Conservation (phyloP, 35 echinoderm and acorn worm species). For the Nesometra sesokonis region DNA sequence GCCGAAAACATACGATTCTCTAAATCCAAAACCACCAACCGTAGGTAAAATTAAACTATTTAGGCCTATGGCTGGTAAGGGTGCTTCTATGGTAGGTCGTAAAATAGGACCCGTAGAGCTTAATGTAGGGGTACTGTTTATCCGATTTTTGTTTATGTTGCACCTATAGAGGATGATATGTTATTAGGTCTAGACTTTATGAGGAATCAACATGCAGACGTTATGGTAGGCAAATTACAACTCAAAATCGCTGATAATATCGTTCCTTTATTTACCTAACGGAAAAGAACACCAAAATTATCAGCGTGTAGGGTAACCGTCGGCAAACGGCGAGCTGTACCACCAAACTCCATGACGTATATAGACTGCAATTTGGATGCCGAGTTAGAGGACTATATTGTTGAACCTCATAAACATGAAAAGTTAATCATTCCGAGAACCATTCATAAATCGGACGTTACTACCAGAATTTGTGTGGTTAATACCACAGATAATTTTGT, state of each 20-base stretch:
- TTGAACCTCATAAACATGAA: background rate
- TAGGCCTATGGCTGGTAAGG: too few relatives aligned
- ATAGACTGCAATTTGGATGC: background rate
- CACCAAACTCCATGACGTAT: too few relatives aligned
- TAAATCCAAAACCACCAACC: too few relatives aligned
- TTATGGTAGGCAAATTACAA: background rate
- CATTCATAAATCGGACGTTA: background rate
- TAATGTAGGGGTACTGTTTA: background rate
- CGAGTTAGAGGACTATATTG: too few relatives aligned
- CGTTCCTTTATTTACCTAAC: background rate
- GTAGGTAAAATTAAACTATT: too few relatives aligned
- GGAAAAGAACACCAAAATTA: too few relatives aligned
- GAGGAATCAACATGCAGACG: background rate
- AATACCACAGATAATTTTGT: background rate
- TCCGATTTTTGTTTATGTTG: background rate
- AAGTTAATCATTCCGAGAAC: background rate
- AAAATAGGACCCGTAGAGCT: background rate
- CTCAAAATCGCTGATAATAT: too few relatives aligned
- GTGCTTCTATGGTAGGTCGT: too few relatives aligned
- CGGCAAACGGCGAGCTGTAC: too few relatives aligned
- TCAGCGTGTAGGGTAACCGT: too few relatives aligned
- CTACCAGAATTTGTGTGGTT: background rate
- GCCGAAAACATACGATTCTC: too few relatives aligned
- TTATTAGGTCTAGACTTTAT: too few relatives aligned
- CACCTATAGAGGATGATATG: slow-evolving; percentile 10